Evolutionary conservation across 2,797 vertebrate species (phyloP), one percentile per base, ranked within the genome.

Genomic region (Paguma larvata): DNA sequence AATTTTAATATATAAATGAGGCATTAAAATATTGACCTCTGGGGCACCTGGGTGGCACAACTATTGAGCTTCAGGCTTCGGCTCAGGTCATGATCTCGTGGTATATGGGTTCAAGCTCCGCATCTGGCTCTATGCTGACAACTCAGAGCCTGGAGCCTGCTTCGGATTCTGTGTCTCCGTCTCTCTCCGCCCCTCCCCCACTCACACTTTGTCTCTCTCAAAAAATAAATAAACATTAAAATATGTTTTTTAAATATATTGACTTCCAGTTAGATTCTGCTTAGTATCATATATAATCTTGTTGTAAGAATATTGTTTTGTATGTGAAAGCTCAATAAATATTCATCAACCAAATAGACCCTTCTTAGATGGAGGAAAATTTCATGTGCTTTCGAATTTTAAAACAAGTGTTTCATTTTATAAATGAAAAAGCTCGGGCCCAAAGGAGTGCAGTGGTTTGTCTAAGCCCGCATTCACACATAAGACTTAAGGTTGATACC

Each of bases 321-420:
- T 15, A 53, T 12, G 0, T 25, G 38, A 89, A 63, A 15, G 19
- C 34, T 92, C 30, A 34, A 5, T 51, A 75, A 85, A 44, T 59
- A 53, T 77, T 46, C 80, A 15, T 80, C 30, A 70, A 86, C n/a
- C 38, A 53, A 65, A 46, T 78, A 46, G n/a, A 38, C 7, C 6
- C 6, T 92, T 93, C 46, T 63, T 92, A 25, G 41, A 62, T 34
- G 85, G 63, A 65, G 27, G 27, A 46, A 67, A 82, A 56, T 72
- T 85, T 85, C 77, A 92, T 46, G 46, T 46, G 46, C 5, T 82
- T 92, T 68, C 72, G n/a, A 44, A 53, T 78, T 92, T 85, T 82
- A 91, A 95, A 94, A 72, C 21, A 75, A 78, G 11, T 15, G 27
- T 97, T 85, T 41, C 30, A 0, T 79, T 86, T 91, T 86, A 75